phyloP scores from a whole-genome alignment of 1,140 invertebrate species.

The Ceratitis capitata region DNA sequence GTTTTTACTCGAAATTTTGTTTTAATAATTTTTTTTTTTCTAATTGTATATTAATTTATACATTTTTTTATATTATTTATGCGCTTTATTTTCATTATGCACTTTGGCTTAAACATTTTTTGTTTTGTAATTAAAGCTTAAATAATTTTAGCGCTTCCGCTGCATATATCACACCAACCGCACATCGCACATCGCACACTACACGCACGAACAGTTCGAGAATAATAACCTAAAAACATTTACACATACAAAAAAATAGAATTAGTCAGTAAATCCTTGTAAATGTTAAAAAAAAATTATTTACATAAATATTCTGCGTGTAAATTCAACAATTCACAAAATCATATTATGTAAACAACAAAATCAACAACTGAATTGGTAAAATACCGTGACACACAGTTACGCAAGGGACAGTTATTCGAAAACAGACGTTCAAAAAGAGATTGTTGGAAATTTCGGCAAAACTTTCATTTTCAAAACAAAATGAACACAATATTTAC shows the following conservation, averaged over 20 bases:
- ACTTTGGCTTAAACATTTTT: background rate
- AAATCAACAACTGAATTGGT: background rate
- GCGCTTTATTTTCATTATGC: background rate
- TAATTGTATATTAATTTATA: background rate
- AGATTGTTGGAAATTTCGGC: too few relatives aligned
- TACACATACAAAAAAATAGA: background rate
- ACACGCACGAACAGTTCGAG: background rate
- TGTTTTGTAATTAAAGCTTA: background rate
- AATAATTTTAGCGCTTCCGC: background rate
- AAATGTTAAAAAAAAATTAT: background rate
- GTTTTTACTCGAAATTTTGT: background rate
- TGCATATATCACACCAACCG: background rate
- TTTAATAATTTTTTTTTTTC: background rate
- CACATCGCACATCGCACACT: background rate
- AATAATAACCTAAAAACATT: background rate
- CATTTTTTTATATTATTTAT: too few relatives aligned
- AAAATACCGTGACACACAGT: background rate
- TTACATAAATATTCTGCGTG: background rate
- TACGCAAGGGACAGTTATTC: background rate
- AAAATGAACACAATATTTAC: background rate
- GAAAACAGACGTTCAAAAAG: background rate
- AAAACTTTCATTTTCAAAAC: background rate
- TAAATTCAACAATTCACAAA: background rate
- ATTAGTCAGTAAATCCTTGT: background rate
- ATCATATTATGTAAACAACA: background rate